Conservation (phyloP, 2,888 invertebrate genomes). For the Ferrisia virgata region DNA sequence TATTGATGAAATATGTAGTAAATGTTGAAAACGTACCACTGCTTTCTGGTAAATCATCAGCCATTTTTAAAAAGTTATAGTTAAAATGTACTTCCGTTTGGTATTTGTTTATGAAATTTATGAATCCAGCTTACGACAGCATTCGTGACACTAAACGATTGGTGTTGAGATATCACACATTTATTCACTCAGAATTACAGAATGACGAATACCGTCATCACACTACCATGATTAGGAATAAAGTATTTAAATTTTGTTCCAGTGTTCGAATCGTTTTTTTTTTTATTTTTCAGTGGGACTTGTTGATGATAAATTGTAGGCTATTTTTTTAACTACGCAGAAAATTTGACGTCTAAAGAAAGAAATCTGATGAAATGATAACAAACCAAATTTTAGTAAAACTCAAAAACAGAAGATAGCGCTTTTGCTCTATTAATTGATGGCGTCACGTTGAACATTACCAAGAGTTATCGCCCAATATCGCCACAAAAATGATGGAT, state of each 20-base stretch:
- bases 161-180: not conserved
- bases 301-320: constrained; percentile 32
- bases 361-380: not conserved
- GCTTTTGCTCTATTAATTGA: no score
- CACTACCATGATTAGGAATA: not conserved
- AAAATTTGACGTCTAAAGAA: constrained; percentile 4
- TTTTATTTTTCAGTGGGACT: not conserved
- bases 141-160: not conserved
- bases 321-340: constrained; percentile 13
- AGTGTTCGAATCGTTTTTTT: not conserved
- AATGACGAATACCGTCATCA: not conserved
- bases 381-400: not conserved
- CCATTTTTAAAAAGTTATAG: constrained; percentile 13
- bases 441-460: no score
- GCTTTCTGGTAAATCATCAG: not conserved
- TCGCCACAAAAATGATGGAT: no score
- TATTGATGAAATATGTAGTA: constrained; percentile 57
- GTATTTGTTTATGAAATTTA: not conserved
- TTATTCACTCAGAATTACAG: not conserved
- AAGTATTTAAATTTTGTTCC: constrained; percentile 21
- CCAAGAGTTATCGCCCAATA: no score
- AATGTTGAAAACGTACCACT: not conserved
- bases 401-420: not conserved
- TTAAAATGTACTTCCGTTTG: not conserved
- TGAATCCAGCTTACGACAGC: not conserved